Base-by-base conservation (phyloP, 2,888 invertebrate genomes). In the Leuctra nigra region DNA sequence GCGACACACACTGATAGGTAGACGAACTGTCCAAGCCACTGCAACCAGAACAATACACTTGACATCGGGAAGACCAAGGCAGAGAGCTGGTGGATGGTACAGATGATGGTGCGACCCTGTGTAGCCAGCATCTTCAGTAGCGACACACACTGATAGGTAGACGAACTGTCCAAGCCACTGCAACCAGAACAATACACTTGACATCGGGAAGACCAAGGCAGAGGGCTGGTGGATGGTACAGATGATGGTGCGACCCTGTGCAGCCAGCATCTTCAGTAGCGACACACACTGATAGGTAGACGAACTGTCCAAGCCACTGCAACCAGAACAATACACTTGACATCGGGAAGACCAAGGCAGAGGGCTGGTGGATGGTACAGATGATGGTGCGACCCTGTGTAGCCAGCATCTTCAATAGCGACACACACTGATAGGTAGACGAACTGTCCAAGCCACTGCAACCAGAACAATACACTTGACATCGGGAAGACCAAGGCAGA, bases 171-270 rank as follows among this genome's bases (percentile, higher is more conserved):
- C 64, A 91, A 71, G 36, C 90, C 90, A 69, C 89, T 90, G 69
- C 33, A 76, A 72, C n/a, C n/a, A n/a, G n/a, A n/a, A n/a, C n/a
- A n/a, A n/a, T n/a, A n/a, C n/a, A 58, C n/a, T n/a, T n/a, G n/a
- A 89, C 84, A 91, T 87, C 67, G 86, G 84, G 65, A 94, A 84
- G 46, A 93, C 76, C 52, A 84, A 76, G 2, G 92, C 91, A 59
- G 91, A 91, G 0, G 95, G 94, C 70, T 95, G 94, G 72, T 95
- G 95, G 68, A 95, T 90, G 16, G 90, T 89, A 67, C 90, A 88
- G 55, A 95, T 82, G 59, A 95, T 83, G 2, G 91, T 93, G 63
- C 91, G 78, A 7, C 94, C 94, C 66, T 90, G 88, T 57, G 78
- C 72, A 0, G 94, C 91, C 63, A 96, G 73, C 62, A 86, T 80